These are phyloP conservation scores for Chloropsis cyanopogon DNA, from an alignment of 2,113 vertebrate species.

Conservation along the genomic window DNA sequence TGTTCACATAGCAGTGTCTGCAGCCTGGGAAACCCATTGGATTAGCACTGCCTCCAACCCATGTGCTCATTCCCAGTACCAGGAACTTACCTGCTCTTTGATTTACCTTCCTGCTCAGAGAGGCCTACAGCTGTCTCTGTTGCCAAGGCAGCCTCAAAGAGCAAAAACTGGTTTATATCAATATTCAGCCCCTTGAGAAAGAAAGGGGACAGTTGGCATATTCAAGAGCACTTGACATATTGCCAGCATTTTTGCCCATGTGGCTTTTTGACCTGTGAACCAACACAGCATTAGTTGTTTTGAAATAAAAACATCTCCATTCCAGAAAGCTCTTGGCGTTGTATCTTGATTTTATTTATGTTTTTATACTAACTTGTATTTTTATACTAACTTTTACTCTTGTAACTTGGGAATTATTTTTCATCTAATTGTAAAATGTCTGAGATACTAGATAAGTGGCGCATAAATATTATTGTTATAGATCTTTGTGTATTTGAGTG, in stretches of 20 bases:
- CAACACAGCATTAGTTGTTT: not conserved
- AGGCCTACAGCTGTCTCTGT: not conserved
- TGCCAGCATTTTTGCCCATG: conserved; percentile 19
- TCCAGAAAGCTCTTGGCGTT: conserved; percentile 41
- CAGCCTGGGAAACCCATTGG: not conserved
- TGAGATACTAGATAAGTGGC: conserved; percentile 36
- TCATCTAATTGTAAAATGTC: conserved; percentile 21
- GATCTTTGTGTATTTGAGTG: conserved; percentile 62
- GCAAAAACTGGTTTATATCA: not conserved
- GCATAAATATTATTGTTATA: conserved; percentile 61
- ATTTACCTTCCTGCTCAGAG: not conserved
- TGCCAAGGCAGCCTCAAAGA: not conserved
- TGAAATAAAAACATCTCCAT: conserved; percentile 10
- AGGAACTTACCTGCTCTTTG: not conserved
- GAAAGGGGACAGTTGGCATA: not conserved
- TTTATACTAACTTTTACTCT: not conserved
- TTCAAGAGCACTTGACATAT: not conserved
- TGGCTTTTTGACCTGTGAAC: conserved; percentile 13
- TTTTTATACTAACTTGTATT: conserved; percentile 18
- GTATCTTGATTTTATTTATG: conserved; percentile 37
- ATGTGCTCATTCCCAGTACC: not conserved
- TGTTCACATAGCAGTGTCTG: conserved; percentile 4
- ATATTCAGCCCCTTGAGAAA: not conserved
- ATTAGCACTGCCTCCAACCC: not conserved
- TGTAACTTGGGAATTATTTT: conserved; percentile 13